phyloP scores from a whole-genome alignment of 2,113 vertebrate genomes.

The Anas platyrhynchos region DNA sequence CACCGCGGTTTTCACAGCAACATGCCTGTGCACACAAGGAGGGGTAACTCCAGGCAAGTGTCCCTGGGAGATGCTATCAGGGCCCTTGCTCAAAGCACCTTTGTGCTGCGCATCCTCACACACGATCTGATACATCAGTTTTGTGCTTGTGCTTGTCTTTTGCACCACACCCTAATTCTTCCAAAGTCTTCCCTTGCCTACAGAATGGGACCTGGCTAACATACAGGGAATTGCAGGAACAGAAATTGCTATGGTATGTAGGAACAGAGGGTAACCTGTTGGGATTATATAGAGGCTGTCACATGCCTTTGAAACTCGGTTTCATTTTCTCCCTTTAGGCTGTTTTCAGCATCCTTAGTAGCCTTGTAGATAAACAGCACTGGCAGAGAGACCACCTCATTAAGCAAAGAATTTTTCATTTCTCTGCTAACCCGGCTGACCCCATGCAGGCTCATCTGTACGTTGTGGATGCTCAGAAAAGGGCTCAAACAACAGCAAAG shows the following conservation, averaged over 20 bases:
- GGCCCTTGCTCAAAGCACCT: neutral
- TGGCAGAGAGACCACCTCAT: neutral
- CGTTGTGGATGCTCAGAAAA: neutral
- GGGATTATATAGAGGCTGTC: slow-evolving; percentile 2
- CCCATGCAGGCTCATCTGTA: neutral
- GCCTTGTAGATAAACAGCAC: neutral
- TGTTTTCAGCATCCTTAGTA: neutral
- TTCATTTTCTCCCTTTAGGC: slow-evolving; percentile 11
- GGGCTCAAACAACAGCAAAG: accelerated
- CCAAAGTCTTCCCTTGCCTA: neutral
- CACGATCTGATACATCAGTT: neutral
- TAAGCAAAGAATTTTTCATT: neutral
- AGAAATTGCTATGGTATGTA: neutral
- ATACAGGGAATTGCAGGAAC: neutral
- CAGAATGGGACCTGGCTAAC: neutral
- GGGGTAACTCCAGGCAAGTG: neutral
- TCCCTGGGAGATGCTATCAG: neutral
- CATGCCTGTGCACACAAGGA: neutral
- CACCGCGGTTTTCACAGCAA: neutral
- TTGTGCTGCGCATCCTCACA: neutral
- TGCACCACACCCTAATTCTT: neutral
- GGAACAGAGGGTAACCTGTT: neutral
- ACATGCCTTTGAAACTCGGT: neutral
- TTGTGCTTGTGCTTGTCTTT: slow-evolving; percentile 6
- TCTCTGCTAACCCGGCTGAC: neutral